Percentiles rank a stretch among this genome's conserved stretches.
Evolutionary conservation across 2,888 invertebrate genomes (phyloP).

Genomic region (Dinocampus coccinellae): DNA sequence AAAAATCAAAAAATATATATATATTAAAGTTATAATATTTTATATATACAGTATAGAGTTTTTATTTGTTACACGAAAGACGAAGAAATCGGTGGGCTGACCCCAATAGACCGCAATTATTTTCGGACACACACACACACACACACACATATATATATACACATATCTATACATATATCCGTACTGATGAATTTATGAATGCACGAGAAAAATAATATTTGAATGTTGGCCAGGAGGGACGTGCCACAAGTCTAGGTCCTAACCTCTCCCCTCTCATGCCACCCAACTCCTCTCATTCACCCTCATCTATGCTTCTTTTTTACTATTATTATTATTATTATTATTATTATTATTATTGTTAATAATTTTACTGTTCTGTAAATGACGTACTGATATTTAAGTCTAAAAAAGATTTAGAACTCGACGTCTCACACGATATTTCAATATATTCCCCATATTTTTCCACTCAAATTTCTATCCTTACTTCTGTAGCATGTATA

Average conservation of each 20-base stretch:
- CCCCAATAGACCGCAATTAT: constrained; percentile 45
- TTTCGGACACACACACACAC: constrained; percentile 51
- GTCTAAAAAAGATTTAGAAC: constrained; percentile 60
- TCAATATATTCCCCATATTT: constrained; percentile 36
- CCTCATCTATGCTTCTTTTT: background rate
- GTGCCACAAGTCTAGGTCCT: constrained; percentile 62
- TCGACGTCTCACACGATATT: constrained; percentile 48
- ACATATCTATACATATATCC: background rate
- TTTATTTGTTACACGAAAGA: background rate
- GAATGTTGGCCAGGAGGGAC: constrained; percentile 68
- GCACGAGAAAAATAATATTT: constrained; percentile 58
- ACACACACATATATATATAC: too few relatives aligned
- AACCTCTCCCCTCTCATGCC: too few relatives aligned
- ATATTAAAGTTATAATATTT: background rate
- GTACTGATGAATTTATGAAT: constrained; percentile 68
- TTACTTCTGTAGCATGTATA: too few relatives aligned
- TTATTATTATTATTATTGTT: too few relatives aligned
- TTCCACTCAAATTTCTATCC: constrained; percentile 2
- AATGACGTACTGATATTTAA: constrained; percentile 54
- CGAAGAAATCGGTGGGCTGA: constrained; percentile 13
- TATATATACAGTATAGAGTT: background rate
- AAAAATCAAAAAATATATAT: too few relatives aligned
- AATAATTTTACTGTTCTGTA: background rate
- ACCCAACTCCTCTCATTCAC: constrained; percentile 28
- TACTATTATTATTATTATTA: too few relatives aligned